Evolutionary conservation across 2,113 vertebrate genomes (phyloP), one percentile per base, ranked within the genome.

Genomic region (Otolemur garnettii): DNA sequence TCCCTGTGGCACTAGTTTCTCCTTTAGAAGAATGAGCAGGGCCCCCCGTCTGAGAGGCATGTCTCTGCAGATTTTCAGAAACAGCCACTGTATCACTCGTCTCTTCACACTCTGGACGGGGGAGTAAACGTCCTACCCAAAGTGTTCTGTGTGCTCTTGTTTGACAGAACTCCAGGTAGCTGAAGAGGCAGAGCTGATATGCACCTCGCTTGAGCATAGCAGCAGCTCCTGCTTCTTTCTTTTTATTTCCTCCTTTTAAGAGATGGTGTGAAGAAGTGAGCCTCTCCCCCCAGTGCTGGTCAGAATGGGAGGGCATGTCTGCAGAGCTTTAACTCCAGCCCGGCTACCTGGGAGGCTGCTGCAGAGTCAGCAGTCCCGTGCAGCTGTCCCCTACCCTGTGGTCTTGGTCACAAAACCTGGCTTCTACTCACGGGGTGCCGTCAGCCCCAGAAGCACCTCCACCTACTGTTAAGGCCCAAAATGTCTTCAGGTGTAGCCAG

Each of bases 301-400:
- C 30, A 11, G 1, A 50, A 42, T 10, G 19, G 64, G 42, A 5
- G 53, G 21, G 15, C 81, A 57, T 14, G 21, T 69, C 59, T 45
- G 19, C 57, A 38, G 50, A 30, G 7, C 9, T 45, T 84, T 55
- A n/a, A 24, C 5, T 71, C 12, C 57, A 1, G 5, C 24, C 14
- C n/a, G 0, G 7, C 2, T 60, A 13, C 10, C 22, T 15, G 17
- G 22, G 4, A 26, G 1, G 1, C 3, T 69, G 7, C 1, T 0
- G 0, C 7, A 1, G n/a, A 7, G 6, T 45, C 21, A 26, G 1
- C 4, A 3, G 21, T 35, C 75, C 33, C 19, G 7, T 8, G 7
- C 3, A 3, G 33, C 33, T 53, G 74, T 19, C 59, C 22, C 24
- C 1, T 13, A 45, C n/a, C 5, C 30, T 18, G 15, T 12, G 1